Percentiles rank a stretch among this genome's conserved stretches.
These are phyloP conservation scores for Ceriagrion tenellum DNA, from an alignment of 2,888 invertebrate genomes.

Conservation along the genomic window DNA sequence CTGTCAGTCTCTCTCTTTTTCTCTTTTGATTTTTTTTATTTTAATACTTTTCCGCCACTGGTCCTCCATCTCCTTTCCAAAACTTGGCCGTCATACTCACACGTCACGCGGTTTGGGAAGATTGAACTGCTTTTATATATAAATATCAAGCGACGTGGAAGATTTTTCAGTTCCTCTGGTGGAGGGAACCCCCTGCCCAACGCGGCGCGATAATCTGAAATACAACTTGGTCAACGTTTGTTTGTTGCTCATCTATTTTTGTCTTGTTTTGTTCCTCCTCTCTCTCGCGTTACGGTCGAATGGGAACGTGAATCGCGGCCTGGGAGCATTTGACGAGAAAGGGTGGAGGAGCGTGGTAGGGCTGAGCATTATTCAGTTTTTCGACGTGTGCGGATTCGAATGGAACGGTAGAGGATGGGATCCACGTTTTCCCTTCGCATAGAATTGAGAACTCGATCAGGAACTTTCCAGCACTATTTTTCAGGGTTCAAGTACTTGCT, in stretches of 20 bases:
- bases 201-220: conserved; percentile 28
- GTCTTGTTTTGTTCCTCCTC: not conserved
- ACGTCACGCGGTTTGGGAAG: not conserved
- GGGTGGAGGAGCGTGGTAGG: too few species aligned
- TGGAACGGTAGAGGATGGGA: not conserved
- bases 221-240: not conserved
- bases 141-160: not conserved
- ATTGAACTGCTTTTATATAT: not conserved
- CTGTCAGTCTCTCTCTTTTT: not conserved
- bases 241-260: not conserved
- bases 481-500: not conserved
- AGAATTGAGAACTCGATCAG: not conserved
- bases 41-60: too few species aligned
- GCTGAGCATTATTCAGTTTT: not conserved
- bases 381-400: not conserved
- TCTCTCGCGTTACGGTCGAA: not conserved
- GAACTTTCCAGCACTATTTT: not conserved
- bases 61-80: not conserved
- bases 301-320: not conserved
- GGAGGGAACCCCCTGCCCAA: not conserved
- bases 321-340: not conserved
- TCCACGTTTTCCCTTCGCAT: not conserved
- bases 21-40: too few species aligned
- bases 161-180: not conserved
- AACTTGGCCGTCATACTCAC: too few species aligned